Base-by-base conservation (phyloP, 2,797 vertebrate genomes). In the Darevskia mixta region DNA sequence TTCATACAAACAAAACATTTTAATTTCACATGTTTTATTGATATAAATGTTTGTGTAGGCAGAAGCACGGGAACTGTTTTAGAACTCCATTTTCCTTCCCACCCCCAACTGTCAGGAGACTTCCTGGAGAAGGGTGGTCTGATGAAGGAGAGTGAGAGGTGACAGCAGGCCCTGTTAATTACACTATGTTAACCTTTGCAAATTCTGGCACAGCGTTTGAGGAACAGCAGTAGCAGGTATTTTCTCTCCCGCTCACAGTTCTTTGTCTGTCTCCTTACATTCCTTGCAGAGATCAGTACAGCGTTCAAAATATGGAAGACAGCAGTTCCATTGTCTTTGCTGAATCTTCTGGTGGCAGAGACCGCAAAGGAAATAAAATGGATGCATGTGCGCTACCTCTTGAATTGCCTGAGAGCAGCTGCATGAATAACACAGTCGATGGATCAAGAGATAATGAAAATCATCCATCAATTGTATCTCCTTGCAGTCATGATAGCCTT, bases 281-380 rank as follows among this genome's bases (percentile, higher is more conserved):
- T 92, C 77, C 82, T 94, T 92, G 66, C 89, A 97, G 96, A 41
- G 84, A 87, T 79, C n/a, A 27, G 1, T 87, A 29, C 87, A 75
- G 2, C 18, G 32, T 95, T 84, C 94, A 94, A 88, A 93, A 93
- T 49, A 93, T 96, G 82, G 97, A 97, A 89, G 97, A 95, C 90
- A 92, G 69, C 86, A 97, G 98, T 91, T 99, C 98, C 0, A 98
- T 99, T 87, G 95, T 99, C 93, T 99, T 99, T 92, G 97, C 98
- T 87, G 87, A 95, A 88, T 93, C 82, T 88, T 89, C 93, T 6
- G 81, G 86, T 17, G 32, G 86, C 69, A 92, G 79, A 75, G 79
- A 17, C 3, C 72, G 49, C 58, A 87, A 89, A 79, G 82, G 82
- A 8, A 72, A 29, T 73, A 72, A 92, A 73, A 41, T 35, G 32